phyloP scores from a whole-genome alignment of 2,888 invertebrate species.

The Leptinotarsa peninsularis region DNA sequence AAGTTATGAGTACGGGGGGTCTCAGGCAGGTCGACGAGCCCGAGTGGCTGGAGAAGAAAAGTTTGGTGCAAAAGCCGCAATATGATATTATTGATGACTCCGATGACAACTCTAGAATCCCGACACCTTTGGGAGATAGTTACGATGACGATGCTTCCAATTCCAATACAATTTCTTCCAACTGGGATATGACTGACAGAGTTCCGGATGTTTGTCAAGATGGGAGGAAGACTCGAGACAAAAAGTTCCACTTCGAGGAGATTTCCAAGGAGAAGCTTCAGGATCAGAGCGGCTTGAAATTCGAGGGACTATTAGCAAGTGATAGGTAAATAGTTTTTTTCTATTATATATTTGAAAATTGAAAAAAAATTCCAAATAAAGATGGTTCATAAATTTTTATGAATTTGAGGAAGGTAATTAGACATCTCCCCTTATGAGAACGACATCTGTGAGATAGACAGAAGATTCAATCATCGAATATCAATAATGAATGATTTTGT shows the following conservation, averaged over 20 bases:
- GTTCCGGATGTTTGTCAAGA: conserved; percentile 21
- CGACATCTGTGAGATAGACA: no score
- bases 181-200: conserved; percentile 56
- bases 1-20: conserved; percentile 51
- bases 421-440: no score
- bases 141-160: conserved; percentile 63
- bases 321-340: conserved; percentile 26
- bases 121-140: conserved; percentile 62
- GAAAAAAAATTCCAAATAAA: no score
- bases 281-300: conserved; percentile 8
- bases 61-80: conserved; percentile 49
- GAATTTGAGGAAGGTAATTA: no score
- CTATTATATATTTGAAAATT: neutral
- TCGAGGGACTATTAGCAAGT: conserved; percentile 24
- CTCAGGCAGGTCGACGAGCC: conserved; percentile 57
- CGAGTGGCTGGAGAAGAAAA: conserved; percentile 58
- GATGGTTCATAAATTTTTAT: no score
- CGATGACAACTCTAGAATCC: conserved; percentile 61
- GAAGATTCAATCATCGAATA: no score
- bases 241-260: conserved; percentile 26
- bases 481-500: no score
- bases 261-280: conserved; percentile 31
- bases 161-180: conserved; percentile 63
- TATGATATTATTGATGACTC: conserved; percentile 55
- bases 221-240: conserved; percentile 16